Evolutionary conservation across 2,113 vertebrate genomes (phyloP), one percentile per base, ranked within the genome.

Genomic region (Orthonyx spaldingii): DNA sequence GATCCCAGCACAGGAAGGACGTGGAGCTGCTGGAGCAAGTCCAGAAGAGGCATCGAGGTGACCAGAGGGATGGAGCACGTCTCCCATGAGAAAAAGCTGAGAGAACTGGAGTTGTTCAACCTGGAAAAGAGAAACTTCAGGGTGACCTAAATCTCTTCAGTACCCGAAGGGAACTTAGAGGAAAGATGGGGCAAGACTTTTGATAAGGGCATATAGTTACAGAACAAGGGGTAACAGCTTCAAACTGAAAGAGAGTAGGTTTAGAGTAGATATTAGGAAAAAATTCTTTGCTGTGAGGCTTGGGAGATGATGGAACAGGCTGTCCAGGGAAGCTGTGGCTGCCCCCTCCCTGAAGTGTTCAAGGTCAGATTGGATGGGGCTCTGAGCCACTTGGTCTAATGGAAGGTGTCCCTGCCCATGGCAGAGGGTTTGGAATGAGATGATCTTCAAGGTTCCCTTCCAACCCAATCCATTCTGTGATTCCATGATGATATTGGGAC

Each of bases 11-110:
- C 44, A 65, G 46, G 33, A 33, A n/a, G 37, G 37, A n/a, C 0
- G 0, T 15, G 16, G 61, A 66, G 2, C 28, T 82, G n/a, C 7
- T 47, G 46, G 9, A 47, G 11, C 2, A 0, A 53, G 9, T 12
- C 46, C 46, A 60, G 39, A 60, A n/a, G 14, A 75, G 13, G 5
- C 61, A 60, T 2, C 9, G 75, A 41, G 28, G 8, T 19, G 44
- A n/a, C 46, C 9, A 68, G 53, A 53, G 24, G 28, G 28, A n/a
- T 41, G 46, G 39, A 60, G 13, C 20, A 46, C 1, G 23, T 60
- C 11, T 82, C 3, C 30, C 2, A 5, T 13, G 5, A 68, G 11
- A 28, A 75, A 41, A 60, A 16, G 17, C 28, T 68, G 61, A n/a
- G 28, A 53, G 9, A 60, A 47, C 1, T 53, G 4, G 24, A 16